These are phyloP conservation scores for Echinops telfairi DNA, from an alignment of 2,113 vertebrate species.

Conservation along the genomic window DNA sequence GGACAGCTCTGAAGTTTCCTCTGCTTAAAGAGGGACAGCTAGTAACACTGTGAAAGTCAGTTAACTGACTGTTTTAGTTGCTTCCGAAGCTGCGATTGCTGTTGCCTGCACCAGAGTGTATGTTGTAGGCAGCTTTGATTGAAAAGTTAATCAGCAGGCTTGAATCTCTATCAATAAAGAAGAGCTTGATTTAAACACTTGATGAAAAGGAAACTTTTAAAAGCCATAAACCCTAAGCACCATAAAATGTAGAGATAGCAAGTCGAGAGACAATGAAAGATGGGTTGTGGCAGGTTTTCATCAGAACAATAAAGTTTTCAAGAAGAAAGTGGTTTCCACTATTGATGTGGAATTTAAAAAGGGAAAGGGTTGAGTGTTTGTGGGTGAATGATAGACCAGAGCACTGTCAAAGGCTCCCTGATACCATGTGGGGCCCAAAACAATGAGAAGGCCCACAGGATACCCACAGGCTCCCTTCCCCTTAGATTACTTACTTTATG, in stretches of 20 bases:
- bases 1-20: too few species aligned
- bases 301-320: conserved; percentile 52
- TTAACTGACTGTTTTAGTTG: background rate
- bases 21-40: background rate
- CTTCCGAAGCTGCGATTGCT: background rate
- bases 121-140: conserved; percentile 74
- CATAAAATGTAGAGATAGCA: conserved; percentile 25
- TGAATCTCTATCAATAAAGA: conserved; percentile 76
- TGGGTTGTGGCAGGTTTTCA: conserved; percentile 45
- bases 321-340: background rate
- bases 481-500: background rate
- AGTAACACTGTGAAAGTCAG: background rate
- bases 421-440: background rate
- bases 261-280: conserved; percentile 61
- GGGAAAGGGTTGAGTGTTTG: background rate
- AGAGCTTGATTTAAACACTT: conserved; percentile 78
- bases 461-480: accelerated
- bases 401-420: too few species aligned
- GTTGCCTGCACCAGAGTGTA: background rate
- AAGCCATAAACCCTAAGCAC: conserved; percentile 57
- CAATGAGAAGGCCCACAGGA: accelerated
- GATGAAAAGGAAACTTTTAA: conserved; percentile 43
- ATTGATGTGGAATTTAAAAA: background rate
- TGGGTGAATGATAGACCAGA: background rate
- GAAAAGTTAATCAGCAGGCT: conserved; percentile 80